Conservation (phyloP, 2,113 vertebrate genomes). For the Heptranchias perlo region DNA sequence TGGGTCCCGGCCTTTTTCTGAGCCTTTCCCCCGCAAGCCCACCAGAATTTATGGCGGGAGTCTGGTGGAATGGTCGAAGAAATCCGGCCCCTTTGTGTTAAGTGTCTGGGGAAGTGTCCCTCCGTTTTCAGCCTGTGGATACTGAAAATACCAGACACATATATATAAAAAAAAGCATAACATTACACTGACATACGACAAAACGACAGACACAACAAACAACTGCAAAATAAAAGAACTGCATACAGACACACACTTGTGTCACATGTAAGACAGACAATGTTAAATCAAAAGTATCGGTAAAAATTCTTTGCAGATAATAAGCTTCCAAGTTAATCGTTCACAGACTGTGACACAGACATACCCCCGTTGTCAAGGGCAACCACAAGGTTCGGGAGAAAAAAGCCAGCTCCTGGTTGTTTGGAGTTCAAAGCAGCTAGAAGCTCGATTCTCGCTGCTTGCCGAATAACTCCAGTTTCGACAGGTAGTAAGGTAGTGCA, state of each 20-base stretch:
- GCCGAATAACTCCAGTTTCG: not conserved
- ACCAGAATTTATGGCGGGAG: not conserved
- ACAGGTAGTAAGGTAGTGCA: not conserved
- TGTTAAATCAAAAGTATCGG: not conserved
- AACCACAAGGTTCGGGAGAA: not conserved
- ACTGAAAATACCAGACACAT: not conserved
- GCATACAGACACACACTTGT: not conserved
- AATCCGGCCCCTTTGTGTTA: not conserved
- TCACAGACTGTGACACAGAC: not conserved
- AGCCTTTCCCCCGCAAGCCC: not conserved
- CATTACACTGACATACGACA: not conserved
- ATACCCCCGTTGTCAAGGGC: not conserved
- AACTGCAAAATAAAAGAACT: not conserved
- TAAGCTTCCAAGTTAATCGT: not conserved
- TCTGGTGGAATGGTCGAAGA: not conserved
- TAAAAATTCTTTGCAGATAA: not conserved
- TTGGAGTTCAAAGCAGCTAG: not conserved
- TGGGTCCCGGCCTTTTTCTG: not conserved
- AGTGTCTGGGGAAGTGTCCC: not conserved
- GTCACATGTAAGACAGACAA: not conserved
- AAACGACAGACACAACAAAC: not conserved
- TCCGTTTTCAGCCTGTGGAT: not conserved
- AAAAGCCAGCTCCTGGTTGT: not conserved
- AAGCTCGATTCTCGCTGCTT: not conserved
- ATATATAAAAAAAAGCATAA: not conserved